Conservation (phyloP, 2,113 vertebrate species). For the Equus quagga region DNA sequence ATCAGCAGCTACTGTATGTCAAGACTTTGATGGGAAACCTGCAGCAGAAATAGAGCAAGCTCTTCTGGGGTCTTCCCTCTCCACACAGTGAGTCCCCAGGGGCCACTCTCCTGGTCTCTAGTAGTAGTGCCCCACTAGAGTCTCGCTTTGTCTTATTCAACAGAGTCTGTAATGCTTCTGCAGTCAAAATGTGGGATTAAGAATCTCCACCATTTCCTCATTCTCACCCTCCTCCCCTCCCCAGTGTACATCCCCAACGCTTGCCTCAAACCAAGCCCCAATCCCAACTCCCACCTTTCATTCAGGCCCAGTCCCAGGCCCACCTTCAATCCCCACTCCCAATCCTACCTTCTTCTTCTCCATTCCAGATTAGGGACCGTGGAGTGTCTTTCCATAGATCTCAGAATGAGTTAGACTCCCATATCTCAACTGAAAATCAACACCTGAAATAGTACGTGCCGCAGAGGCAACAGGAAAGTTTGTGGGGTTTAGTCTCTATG, state of each 20-base stretch:
- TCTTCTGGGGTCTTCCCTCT: slow-evolving; percentile 71
- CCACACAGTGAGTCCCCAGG: slow-evolving; percentile 67
- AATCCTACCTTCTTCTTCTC: background rate
- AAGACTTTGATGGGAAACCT: background rate
- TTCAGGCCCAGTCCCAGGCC: background rate
- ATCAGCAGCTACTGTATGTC: background rate
- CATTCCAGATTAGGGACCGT: background rate
- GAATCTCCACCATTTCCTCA: background rate
- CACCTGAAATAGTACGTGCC: background rate
- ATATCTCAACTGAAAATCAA: background rate
- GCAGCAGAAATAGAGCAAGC: background rate
- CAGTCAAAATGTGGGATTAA: background rate
- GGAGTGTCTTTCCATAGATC: background rate
- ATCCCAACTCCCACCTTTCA: background rate
- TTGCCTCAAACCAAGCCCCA: background rate
- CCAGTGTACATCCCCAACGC: background rate
- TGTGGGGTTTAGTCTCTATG: background rate
- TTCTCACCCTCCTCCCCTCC: rapidly evolving
- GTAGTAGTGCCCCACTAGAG: background rate
- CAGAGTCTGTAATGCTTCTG: background rate
- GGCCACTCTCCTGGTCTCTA: slow-evolving; percentile 37
- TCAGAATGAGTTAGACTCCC: background rate
- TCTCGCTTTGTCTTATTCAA: slow-evolving; percentile 51
- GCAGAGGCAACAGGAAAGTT: slow-evolving; percentile 1
- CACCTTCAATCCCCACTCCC: background rate